Base-by-base conservation (phyloP, 2,888 invertebrate species). In the Copidosoma aretas region DNA sequence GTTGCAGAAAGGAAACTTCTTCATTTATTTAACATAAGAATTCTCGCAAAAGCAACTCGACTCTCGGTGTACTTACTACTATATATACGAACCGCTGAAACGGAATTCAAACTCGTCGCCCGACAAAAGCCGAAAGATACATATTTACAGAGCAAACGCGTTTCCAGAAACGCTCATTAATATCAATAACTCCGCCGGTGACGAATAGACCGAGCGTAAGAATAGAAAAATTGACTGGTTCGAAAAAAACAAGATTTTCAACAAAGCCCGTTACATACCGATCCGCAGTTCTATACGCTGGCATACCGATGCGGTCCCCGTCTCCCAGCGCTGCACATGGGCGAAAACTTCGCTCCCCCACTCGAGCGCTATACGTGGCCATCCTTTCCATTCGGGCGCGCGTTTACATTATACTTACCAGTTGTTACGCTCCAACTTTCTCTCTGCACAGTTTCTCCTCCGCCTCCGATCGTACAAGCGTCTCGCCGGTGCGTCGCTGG, bases 381-480 rank as follows among this genome's bases (percentile, higher is more conserved):
- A 32, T 32, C 32, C 32, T 32, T 32, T 32, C 32, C 32, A 32
- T 32, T n/a, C 32, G 32, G 32, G 8, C 32, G 32, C 32, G 8
- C 8, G 32, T 32, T 5, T 32, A 32, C 8, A 32, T 32, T 5
- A 32, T 32, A 32, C 8, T 63, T 66, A 66, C 59, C 71, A 63
- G 32, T 59, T 57, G 60, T 14, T 3, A 46, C 17, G 46, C 22
- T 68, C 68, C 49, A 62, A 71, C 71, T 71, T 71, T 71, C 71
- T 24, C 71, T 24, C 71, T 62, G 14, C 46, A 41, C 25, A 70
- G 71, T 71, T 69, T 71, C 58, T 67, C 59, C 46, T 61, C 52
- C 49, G 25, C 61, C 54, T 64, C 53, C 32, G 25, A 58, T 58
- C 24, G 24, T 21, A 15, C 43, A 32, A 5, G 43, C 53, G 62